Evolutionary conservation across 2,888 invertebrate species (phyloP), one percentile per base, ranked within the genome.

Genomic region (Drosophila sordidula): DNA sequence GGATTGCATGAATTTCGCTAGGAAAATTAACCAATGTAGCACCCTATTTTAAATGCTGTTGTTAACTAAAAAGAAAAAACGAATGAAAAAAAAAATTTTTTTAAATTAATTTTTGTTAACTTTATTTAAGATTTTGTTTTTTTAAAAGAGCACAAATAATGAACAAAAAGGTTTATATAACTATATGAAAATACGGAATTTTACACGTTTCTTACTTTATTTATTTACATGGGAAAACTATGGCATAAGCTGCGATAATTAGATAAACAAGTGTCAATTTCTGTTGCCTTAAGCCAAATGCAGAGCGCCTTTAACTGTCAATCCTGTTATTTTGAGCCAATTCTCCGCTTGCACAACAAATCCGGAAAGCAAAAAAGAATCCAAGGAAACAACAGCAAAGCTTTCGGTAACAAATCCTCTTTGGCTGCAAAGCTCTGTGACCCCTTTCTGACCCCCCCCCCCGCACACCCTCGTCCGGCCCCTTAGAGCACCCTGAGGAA

Each of bases 401-500:
- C 63, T 52, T 52, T 52, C 32, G 51, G 36, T 26, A 59, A 66
- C 70, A 63, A 69, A 70, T 75, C 65, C 66, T 45, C 32, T 74
- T 84, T 64, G 62, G 32, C 56, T 47, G 49, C 45, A 69, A 50
- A 59, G 72, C 75, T 45, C 26, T 57, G 49, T 61, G 44, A 50
- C 29, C 32, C 8, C 14, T 38, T 44, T 18, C 18, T 1, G 18
- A 1, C 18, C 18, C 2, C 18, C 18, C 18, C 18, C 18, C 18
- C 2, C 18, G 1, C 18, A 14, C 39, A 14, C 36, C 16, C 22
- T 11, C 1, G 4, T 18, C 22, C n/a, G 0, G 4, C 25, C 22
- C 44, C 47, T 59, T 58, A 68, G 64, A 32, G 64, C 34, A 44
- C 73, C 67, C 69, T 25, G 16, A 50, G 76, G 88, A 71, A 59